Base-by-base conservation (phyloP, 2,797 vertebrate genomes). In the Urophycis tenuis region DNA sequence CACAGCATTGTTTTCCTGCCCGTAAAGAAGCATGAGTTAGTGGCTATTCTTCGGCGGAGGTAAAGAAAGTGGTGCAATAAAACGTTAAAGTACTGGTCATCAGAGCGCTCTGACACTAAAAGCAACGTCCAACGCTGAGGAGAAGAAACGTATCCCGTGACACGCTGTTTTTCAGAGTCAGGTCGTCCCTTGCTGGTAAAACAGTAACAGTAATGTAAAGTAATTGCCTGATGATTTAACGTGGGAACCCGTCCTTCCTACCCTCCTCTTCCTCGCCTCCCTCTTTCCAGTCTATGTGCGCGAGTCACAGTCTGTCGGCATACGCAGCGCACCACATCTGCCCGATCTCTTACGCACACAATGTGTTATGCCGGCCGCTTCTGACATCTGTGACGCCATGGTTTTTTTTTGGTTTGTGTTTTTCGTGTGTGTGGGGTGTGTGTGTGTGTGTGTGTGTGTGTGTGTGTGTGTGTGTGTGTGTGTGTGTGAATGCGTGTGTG, bases 201-300 rank as follows among this genome's bases (percentile, higher is more conserved):
- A 32, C 67, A 70, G 67, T 60, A 22, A 22, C 6, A n/a, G 53
- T n/a, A 60, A 75, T 29, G 41, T 0, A n/a, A 77, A 31, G 90
- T 91, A 90, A 92, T 91, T 89, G 73, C 0, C 2, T 32, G 33
- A 17, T 81, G 81, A 87, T 86, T 87, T 77, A 85, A 25, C 70
- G 80, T 87, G 83, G 75, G 85, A 87, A 86, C 12, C 1, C 75
- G 79, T 19, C 73, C 67, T 67, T 72, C 71, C 70, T 72, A 69
- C 70, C 41, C 74, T n/a, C 53, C 53, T 25, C 53, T n/a, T 25
- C 45, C 45, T 53, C 45, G 14, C 41, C 41, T 76, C 71, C 25
- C 76, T 76, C 77, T 87, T 81, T 85, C 82, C 88, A 86, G 86
- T 84, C 88, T 89, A 91, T 93, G 91, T 91, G 92, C 91, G 85